Evolutionary conservation across 2,113 vertebrate genomes (phyloP), one percentile per base, ranked within the genome.

Genomic region (Pungitius pungitius): DNA sequence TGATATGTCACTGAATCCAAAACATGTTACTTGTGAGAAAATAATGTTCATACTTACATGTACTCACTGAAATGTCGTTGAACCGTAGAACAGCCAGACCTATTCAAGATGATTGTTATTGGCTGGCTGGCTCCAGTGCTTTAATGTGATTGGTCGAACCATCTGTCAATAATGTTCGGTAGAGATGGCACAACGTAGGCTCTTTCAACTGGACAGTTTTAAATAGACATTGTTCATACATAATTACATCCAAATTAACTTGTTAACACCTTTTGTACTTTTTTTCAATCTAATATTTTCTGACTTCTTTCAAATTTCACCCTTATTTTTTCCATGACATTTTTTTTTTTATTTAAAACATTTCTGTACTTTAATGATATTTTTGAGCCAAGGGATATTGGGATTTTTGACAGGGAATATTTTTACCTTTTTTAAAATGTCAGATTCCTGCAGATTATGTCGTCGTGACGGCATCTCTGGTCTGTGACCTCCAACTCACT

Each of bases 1-100:
- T 14, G 6, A 0, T 15, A 0, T 7, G 8, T 51, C 3, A 33
- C 1, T 0, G 43, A 30, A 2, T 17, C 0, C 8, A 65, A 64
- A 73, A 4, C 3, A 1, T 35, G 47, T 15, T 7, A 58, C 5
- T 11, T 18, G 17, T 1, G 14, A 17, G n/a, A n/a, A 61, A 70
- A 68, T 11, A 37, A 57, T 26, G 49, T 82, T 86, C 65, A 14
- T 81, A 91, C 88, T 91, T 51, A 91, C 89, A 78, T 73, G 37
- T 81, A 40, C 33, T 67, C 20, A 59, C 7, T 42, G 67, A 71
- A 66, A 43, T 68, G 39, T 13, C 17, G 47, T 40, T 60, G 40
- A n/a, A 69, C 72, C 2, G 55, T 56, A 81, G 33, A 37, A 20
- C 30, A 10, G 2, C 3, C 17, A 8, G 6, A 26, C 27, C 1